Evolutionary conservation across 2,797 vertebrate species (phyloP).

Genomic region (Stomatorhinus walkeri): DNA sequence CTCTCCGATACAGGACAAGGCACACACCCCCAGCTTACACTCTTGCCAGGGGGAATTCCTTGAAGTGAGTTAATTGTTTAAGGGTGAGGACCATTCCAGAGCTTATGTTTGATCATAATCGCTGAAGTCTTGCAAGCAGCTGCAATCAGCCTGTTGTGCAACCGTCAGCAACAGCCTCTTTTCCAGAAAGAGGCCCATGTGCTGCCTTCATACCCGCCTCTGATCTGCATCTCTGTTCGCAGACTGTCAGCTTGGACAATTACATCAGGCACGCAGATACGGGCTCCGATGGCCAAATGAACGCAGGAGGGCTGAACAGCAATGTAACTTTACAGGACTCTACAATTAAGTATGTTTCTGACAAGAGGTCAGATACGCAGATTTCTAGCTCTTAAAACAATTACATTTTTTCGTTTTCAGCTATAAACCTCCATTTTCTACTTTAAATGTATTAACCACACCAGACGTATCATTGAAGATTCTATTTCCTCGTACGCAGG

Average conservation of each 20-base stretch:
- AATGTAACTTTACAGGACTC: neutral
- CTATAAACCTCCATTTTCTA: neutral
- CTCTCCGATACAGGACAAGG: neutral
- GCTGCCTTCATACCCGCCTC: neutral
- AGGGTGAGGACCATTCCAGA: neutral
- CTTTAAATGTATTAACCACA: neutral
- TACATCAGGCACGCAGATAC: neutral
- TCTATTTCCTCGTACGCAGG: neutral
- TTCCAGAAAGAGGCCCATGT: neutral
- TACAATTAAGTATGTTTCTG: neutral
- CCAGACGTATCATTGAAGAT: neutral
- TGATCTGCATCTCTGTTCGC: neutral
- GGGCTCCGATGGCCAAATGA: neutral
- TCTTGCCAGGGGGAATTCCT: slow-evolving; percentile 1
- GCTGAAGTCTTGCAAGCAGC: slow-evolving; percentile 6
- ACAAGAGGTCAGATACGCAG: neutral
- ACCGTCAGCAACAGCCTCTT: neutral
- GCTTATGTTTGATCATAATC: slow-evolving; percentile 5
- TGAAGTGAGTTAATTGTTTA: slow-evolving; percentile 2
- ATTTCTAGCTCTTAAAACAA: neutral
- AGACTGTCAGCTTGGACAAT: neutral
- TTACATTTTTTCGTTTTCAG: neutral
- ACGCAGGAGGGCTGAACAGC: neutral
- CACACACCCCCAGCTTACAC: neutral
- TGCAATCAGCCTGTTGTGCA: slow-evolving; percentile 8